phyloP scores from a whole-genome alignment of 1,140 invertebrate genomes.

The Drosophila prosaltans region DNA sequence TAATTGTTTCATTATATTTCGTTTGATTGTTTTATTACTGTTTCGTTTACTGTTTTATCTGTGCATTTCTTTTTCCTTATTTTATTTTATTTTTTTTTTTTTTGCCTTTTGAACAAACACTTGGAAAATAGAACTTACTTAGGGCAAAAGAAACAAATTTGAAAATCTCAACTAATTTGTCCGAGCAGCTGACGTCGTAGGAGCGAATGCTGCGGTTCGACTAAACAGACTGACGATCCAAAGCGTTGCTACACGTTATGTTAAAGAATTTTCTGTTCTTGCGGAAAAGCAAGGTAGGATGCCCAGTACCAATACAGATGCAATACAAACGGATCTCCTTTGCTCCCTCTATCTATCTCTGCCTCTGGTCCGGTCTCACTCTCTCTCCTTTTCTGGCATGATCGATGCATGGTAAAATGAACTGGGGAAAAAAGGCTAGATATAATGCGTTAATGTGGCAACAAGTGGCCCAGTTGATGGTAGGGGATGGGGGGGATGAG shows the following conservation, averaged over 20 bases:
- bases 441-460: conserved; percentile 63
- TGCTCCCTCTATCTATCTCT: conserved; percentile 6
- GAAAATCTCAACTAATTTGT: conserved; percentile 81
- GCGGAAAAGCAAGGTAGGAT: conserved; percentile 69
- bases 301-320: conserved; percentile 50
- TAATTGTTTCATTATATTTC: neutral
- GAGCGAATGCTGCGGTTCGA: conserved; percentile 83
- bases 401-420: conserved; percentile 23
- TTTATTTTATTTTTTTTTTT: conserved; percentile 22
- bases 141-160: conserved; percentile 83
- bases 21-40: neutral
- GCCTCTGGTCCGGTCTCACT: neutral
- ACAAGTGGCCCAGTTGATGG: conserved; percentile 54
- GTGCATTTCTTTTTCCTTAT: conserved; percentile 23
- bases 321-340: conserved; percentile 32
- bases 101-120: conserved; percentile 22
- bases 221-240: conserved; percentile 83
- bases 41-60: conserved; percentile 25
- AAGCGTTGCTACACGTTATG: conserved; percentile 82
- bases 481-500: neutral
- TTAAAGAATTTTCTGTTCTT: conserved; percentile 82
- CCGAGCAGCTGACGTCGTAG: conserved; percentile 83
- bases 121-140: conserved; percentile 77
- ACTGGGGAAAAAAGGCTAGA: conserved; percentile 51
- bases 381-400: conserved; percentile 31